Percentiles rank a stretch among this genome's conserved stretches.
Conservation (phyloP, 2,888 invertebrate genomes). For the Branchinecta sandiegonensis region DNA sequence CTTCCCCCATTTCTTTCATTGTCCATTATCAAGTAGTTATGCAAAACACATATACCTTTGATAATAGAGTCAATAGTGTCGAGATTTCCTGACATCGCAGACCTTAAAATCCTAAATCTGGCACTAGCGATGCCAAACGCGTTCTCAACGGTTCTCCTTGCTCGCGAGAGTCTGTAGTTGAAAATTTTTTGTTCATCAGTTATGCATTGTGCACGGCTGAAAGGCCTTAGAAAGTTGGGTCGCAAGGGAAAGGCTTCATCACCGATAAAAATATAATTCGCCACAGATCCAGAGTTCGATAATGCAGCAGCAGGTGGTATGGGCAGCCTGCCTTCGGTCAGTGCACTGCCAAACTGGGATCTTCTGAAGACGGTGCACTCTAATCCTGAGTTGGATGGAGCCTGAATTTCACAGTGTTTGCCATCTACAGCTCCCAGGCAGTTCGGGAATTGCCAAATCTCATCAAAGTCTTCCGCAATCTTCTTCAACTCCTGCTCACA, state of each 20-base stretch:
- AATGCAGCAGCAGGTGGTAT: slow-evolving; percentile 28
- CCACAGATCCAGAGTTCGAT: slow-evolving; percentile 29
- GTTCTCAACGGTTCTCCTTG: too few species aligned
- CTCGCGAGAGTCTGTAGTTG: too few species aligned
- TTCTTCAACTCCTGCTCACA: neutral
- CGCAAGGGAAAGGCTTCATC: slow-evolving; percentile 30
- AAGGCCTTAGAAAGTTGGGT: slow-evolving; percentile 6
- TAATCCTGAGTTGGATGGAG: neutral
- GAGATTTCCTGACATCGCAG: neutral
- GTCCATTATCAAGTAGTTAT: too few species aligned
- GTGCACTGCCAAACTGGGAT: slow-evolving; percentile 18
- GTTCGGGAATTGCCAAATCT: neutral
- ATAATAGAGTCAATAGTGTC: too few species aligned
- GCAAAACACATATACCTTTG: too few species aligned
- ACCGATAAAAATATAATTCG: slow-evolving; percentile 27
- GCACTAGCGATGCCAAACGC: too few species aligned
- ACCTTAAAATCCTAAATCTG: too few species aligned
- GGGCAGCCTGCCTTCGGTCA: slow-evolving; percentile 24
- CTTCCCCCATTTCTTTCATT: too few species aligned
- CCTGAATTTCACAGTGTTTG: slow-evolving; percentile 2
- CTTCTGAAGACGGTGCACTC: slow-evolving; percentile 26
- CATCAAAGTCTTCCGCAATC: neutral
- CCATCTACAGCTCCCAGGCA: neutral
- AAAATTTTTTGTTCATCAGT: neutral
- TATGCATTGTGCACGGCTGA: neutral